Base-by-base conservation (phyloP, 2,797 vertebrate species). In the Melanotaenia maccullochi region DNA sequence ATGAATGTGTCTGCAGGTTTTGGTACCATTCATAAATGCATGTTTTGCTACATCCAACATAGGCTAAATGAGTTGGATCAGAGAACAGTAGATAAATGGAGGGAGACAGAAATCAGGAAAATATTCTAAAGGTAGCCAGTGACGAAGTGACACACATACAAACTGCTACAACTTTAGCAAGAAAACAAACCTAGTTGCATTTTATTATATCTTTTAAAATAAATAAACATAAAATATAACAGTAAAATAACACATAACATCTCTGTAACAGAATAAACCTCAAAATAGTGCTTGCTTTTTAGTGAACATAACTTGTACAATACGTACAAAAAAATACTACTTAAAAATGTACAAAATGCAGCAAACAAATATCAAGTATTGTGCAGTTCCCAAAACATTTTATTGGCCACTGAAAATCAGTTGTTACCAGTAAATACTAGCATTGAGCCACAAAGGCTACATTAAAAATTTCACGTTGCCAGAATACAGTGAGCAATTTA, bases 181-280 rank as follows among this genome's bases (percentile, higher is more conserved):
- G 73, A 83, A 88, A 89, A 87, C 59, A 36, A 73, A 84, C 65
- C 76, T 76, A 80, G 94, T 95, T 95, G 92, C 88, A 93, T 89
- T 93, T 91, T 87, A 90, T 94, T 92, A 93, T 89, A 90, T 92
- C 90, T 95, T 89, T 90, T 90, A 95, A 96, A 97, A 96, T 96
- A 97, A 96, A 93, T 96, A 95, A 95, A 93, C 89, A 95, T 94
- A 95, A 84, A 93, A 88, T 91, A 84, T 89, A 87, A 88, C 89
- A 93, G 89, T 73, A 72, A 94, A 93, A 93, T 83, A 78, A 93
- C 85, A 94, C 89, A 90, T 90, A 89, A 90, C 82, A 90, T 93
- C 90, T 93, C 92, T 84, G 79, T 89, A 93, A 94, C 89, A 83
- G 88, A 89, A 94, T 92, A 90, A 91, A 89, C 88, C 86, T 90